phyloP scores from a whole-genome alignment of 2,888 invertebrate species.

The Pteria penguin region DNA sequence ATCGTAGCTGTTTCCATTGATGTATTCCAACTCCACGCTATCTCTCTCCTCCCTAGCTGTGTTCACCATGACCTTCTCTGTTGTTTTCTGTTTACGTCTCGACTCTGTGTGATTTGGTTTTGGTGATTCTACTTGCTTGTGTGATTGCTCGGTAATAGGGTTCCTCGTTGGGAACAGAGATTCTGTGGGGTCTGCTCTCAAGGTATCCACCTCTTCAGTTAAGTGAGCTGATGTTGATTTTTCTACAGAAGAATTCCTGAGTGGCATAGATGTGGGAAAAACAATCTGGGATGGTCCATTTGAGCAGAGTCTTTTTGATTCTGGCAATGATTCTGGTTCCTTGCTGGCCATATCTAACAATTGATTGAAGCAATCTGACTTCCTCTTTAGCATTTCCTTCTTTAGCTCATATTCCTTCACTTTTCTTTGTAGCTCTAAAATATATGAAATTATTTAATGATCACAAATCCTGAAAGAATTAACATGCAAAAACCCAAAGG shows the following conservation, averaged over 20 bases:
- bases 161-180: too few relatives aligned
- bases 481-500: too few relatives aligned
- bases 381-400: conserved; percentile 60
- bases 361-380: conserved; percentile 64
- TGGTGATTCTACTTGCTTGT: background rate
- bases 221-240: background rate
- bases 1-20: background rate
- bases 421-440: conserved; percentile 63
- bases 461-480: too few relatives aligned
- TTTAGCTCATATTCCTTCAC: conserved; percentile 64
- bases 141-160: too few relatives aligned
- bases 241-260: background rate
- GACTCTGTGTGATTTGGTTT: background rate
- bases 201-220: background rate
- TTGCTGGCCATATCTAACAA: conserved; percentile 56
- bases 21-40: background rate
- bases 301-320: conserved; percentile 3
- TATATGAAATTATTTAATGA: too few relatives aligned
- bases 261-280: background rate
- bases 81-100: background rate
- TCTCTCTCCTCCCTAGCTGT: background rate
- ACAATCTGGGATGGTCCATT: background rate
- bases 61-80: background rate
- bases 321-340: conserved; percentile 9
- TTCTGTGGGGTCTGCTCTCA: background rate